Base-by-base conservation (phyloP, 2,888 invertebrate genomes). In the Scelioninae gen. 1 region DNA sequence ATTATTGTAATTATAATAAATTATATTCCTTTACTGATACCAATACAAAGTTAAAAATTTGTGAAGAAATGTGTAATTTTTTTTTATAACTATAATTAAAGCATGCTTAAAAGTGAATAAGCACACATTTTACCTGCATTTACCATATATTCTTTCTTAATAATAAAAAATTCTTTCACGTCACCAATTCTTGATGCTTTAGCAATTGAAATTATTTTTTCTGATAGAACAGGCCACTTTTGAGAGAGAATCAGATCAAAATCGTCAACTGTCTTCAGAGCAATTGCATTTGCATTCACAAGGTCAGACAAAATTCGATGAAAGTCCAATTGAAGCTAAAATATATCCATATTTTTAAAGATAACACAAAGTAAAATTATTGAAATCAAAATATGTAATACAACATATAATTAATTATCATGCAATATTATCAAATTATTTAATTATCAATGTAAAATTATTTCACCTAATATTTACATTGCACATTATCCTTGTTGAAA, bases 321-420 rank as follows among this genome's bases (percentile, higher is more conserved):
- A 16, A 62, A 62, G 13, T 62, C 62, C 13, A 45, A 45, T 34
- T 43, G 45, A 43, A 62, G 62, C 45, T 62, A 9, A 49, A 49
- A 49, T 10, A 49, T 8, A 16, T 49, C 16, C 23, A 49, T 10
- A 49, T 16, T 49, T 49, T 49, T 11, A 49, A 49, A 15, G 5
- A 49, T 15, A 49, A 49, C 16, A 16, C 5, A 23, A 49, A 49
- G 47, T 49, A 49, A 15, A 49, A 49, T 15, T 49, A 49, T 1
- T 0, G 1, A 5, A 9, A 49, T 9, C 13, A 49, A 49, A 49
- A 49, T n/a, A 49, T 16, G 47, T 16, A 16, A 16, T 8, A 16
- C 16, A 6, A 49, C 13, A 16, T 23, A 16, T 15, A 16, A 49
- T 49, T 16, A 16, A 49, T 16, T 49, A 23, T 6, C 5, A 49